phyloP scores from a whole-genome alignment of 2,797 vertebrate genomes.

The Spea hammondii region DNA sequence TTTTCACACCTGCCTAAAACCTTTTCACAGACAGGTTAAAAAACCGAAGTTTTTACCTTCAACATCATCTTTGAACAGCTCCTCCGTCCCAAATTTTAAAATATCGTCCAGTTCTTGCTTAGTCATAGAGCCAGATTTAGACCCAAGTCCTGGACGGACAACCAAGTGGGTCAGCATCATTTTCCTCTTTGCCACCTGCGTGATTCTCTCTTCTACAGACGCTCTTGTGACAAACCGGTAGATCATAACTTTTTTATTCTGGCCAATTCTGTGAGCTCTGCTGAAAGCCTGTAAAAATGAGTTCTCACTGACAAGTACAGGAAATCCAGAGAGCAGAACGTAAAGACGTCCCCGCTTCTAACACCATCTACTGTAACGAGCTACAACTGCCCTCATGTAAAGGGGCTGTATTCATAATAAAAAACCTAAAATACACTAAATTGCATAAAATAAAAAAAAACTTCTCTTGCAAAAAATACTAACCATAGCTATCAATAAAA shows the following conservation, averaged over 20 bases:
- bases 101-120: slow-evolving; percentile 98
- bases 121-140: slow-evolving; percentile 97
- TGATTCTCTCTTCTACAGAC: slow-evolving; percentile 95
- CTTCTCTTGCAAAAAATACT: too few species aligned
- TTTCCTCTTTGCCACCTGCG: slow-evolving; percentile 97
- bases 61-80: slow-evolving; percentile 96
- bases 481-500: too few species aligned
- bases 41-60: slow-evolving; percentile 76
- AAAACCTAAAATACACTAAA: not conserved
- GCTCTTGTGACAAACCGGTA: slow-evolving; percentile 96
- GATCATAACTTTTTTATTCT: slow-evolving; percentile 98
- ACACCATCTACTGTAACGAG: not conserved
- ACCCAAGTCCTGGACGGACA: slow-evolving; percentile 91
- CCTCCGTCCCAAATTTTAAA: slow-evolving; percentile 96
- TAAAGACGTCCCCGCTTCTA: not conserved
- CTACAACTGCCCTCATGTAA: not conserved
- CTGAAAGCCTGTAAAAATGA: slow-evolving; percentile 82
- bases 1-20: too few species aligned
- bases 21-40: too few species aligned
- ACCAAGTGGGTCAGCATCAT: slow-evolving; percentile 99
- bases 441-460: not conserved
- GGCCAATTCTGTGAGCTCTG: slow-evolving; percentile 93
- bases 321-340: not conserved
- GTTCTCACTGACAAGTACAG: not conserved
- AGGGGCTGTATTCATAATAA: not conserved